Base-by-base conservation (phyloP, 2,797 vertebrate genomes). In the Heteromormyrus szaboi region DNA sequence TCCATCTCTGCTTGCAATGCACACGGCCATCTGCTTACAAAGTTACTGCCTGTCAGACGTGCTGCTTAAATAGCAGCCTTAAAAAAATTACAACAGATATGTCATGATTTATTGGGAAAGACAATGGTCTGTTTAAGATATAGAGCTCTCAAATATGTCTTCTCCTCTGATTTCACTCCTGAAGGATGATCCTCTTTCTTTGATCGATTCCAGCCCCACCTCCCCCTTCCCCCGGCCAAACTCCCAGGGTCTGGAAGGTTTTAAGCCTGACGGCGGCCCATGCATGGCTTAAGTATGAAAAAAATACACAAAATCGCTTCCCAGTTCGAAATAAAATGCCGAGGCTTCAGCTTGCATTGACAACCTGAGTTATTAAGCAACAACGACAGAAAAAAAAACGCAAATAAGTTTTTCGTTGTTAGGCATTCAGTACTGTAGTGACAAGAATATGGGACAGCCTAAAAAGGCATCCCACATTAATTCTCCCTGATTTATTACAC, bases 11-110 rank as follows among this genome's bases (percentile, higher is more conserved):
- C 68, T 90, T 48, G 76, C 81, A 84, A 89, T 83, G 51, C 53
- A 44, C 89, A 84, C 83, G 85, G 29, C 76, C 88, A 88, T 88
- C 65, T 68, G 87, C 54, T 33, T 48, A 85, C 8, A 83, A 84
- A 88, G 85, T 84, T 87, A 88, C 65, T 46, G 56, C 85, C 89
- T 89, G 90, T 89, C 89, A 90, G 83, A 90, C 33, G 56, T 91
- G 92, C 86, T 90, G 89, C 88, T 93, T 92, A 92, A 93, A 92
- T 90, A 87, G 88, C 87, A 86, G 83, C 89, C 87, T 90, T 92
- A 91, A 92, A 92, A 91, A 76, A 89, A 90, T 91, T 89, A 91
- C 48, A 85, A 88, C 85, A 90, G 88, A 87, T 88, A 92, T 76
- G 89, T 88, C 84, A 88, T 46, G 89, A 91, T 91, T 90, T 91